Percentiles rank a stretch among this genome's conserved stretches.
Evolutionary conservation across 92 coral and sea anemone species (phyloP).

Genomic region (Hydrozoanthus gracilis): DNA sequence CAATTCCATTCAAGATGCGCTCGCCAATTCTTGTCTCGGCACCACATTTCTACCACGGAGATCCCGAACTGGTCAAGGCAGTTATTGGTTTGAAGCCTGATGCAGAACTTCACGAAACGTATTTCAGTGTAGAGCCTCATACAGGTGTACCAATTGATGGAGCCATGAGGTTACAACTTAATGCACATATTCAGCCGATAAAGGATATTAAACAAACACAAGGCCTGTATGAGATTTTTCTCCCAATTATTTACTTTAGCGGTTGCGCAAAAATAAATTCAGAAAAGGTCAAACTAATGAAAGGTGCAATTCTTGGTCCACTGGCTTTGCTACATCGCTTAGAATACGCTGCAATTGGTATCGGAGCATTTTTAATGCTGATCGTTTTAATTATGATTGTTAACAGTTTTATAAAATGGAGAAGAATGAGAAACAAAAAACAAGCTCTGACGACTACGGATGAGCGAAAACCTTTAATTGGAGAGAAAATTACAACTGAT

Average conservation of each 20-base stretch:
- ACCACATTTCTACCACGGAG: constrained; percentile 92
- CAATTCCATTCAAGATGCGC: constrained; percentile 44
- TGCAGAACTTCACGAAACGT: constrained; percentile 70
- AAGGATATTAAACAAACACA: constrained; percentile 61
- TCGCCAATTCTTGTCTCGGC: constrained; percentile 82
- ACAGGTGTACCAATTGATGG: constrained; percentile 76
- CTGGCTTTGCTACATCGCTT: constrained; percentile 52
- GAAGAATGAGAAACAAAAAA: not conserved
- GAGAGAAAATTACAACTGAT: too few species aligned
- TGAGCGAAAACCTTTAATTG: not conserved
- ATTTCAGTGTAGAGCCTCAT: constrained; percentile 73
- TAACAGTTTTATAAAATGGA: not conserved
- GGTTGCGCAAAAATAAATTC: constrained; percentile 73
- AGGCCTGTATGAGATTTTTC: constrained; percentile 61
- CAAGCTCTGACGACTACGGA: not conserved
- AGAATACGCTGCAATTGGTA: constrained; percentile 57
- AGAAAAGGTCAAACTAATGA: constrained; percentile 60
- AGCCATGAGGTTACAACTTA: constrained; percentile 73
- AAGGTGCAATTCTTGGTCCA: constrained; percentile 40
- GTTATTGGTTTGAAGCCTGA: constrained; percentile 75
- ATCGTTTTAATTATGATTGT: constrained; percentile 12
- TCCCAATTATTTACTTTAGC: constrained; percentile 83
- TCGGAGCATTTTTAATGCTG: constrained; percentile 42
- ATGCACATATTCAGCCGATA: constrained; percentile 68
- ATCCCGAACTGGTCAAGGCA: constrained; percentile 61